Conservation (phyloP, 2,797 vertebrate genomes). For the Falco novaeseelandiae region DNA sequence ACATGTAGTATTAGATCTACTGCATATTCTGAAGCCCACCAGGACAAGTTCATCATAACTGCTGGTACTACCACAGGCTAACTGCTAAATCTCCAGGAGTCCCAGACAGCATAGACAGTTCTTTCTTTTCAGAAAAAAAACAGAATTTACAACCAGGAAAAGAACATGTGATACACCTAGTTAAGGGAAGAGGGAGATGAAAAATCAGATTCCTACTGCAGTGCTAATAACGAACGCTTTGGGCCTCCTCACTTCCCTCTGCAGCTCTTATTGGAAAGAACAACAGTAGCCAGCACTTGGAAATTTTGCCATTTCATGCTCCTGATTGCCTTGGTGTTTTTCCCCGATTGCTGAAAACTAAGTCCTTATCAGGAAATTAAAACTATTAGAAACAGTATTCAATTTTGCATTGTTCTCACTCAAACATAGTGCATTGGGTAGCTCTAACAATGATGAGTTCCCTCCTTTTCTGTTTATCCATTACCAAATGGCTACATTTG, state of each 20-base stretch:
- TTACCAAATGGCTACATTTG: not conserved
- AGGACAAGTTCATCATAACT: not conserved
- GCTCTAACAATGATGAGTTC: not conserved
- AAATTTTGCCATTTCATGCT: not conserved
- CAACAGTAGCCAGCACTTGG: not conserved
- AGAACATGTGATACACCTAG: rapidly evolving
- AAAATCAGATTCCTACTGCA: not conserved
- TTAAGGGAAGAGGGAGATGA: not conserved
- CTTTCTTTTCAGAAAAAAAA: not conserved
- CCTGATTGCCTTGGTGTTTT: not conserved
- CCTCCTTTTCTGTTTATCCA: not conserved
- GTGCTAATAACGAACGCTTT: not conserved
- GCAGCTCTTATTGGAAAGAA: not conserved
- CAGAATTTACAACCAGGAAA: not conserved
- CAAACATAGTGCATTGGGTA: not conserved
- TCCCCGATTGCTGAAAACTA: not conserved
- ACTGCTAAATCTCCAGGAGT: not conserved
- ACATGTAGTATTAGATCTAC: not conserved
- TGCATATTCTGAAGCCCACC: not conserved
- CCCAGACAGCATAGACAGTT: not conserved
- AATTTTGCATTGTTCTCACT: not conserved
- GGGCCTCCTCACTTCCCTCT: not conserved
- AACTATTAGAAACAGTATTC: not conserved
- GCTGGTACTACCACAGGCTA: not conserved
- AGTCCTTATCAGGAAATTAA: not conserved